A percentile compares a stretch with the other conserved stretches of the same genome.
Evolutionary conservation across 2,888 invertebrate genomes (phyloP).

Genomic region (Brachylomia viminalis): DNA sequence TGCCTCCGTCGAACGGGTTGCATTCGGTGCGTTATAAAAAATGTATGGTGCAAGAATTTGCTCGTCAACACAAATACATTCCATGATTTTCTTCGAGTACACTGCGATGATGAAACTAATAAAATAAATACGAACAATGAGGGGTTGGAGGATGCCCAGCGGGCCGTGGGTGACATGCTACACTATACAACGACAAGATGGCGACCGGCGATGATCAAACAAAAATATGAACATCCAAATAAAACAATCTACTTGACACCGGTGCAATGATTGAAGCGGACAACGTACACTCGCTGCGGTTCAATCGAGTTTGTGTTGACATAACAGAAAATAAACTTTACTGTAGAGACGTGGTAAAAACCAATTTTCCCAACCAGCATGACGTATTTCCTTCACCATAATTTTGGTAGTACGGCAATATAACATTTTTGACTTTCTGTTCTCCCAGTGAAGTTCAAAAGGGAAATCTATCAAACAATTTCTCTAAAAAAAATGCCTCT

Average conservation of each 20-base stretch:
- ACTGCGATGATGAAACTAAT: constrained; percentile 84
- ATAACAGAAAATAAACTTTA: not conserved
- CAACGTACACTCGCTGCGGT: constrained; percentile 77
- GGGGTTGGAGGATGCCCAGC: constrained; percentile 91
- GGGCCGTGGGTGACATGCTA: constrained; percentile 89
- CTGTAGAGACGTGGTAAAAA: not conserved
- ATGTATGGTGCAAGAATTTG: constrained; percentile 84
- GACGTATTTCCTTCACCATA: not conserved
- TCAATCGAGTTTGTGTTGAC: constrained; percentile 79
- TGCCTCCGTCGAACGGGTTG: constrained; percentile 54
- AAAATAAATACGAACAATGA: constrained; percentile 86
- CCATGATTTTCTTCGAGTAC: constrained; percentile 75
- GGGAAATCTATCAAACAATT: too few relatives aligned
- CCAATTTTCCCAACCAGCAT: constrained; percentile 17
- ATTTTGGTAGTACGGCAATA: not conserved
- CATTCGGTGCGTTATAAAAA: constrained; percentile 75
- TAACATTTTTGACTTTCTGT: not conserved
- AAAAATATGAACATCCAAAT: constrained; percentile 86
- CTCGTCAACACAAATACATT: constrained; percentile 78
- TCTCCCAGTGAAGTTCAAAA: too few relatives aligned
- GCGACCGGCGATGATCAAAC: constrained; percentile 81
- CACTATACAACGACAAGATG: constrained; percentile 80
- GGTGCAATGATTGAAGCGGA: constrained; percentile 88
- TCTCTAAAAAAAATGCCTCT: not conserved
- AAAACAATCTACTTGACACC: constrained; percentile 86